Conservation (phyloP, 1,140 invertebrate genomes). For the Atta cephalotes region DNA sequence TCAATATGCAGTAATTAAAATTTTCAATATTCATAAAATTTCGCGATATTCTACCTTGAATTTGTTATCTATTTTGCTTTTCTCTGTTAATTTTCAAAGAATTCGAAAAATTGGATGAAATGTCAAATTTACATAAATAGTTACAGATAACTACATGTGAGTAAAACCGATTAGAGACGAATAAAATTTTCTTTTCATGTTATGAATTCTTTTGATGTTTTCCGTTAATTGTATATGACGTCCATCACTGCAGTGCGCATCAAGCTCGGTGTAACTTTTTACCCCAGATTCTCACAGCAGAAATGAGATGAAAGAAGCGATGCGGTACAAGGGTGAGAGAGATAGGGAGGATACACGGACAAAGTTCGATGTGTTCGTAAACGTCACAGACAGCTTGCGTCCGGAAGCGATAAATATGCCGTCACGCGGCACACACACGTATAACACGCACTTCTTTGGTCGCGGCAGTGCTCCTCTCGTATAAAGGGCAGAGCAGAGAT, state of each 20-base stretch:
- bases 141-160: background rate
- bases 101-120: background rate
- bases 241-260: background rate
- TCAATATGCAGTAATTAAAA: constrained; percentile 7
- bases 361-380: constrained; percentile 54
- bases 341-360: background rate
- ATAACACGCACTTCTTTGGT: constrained; percentile 24
- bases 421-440: constrained; percentile 27
- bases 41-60: background rate
- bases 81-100: constrained; percentile 1
- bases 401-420: constrained; percentile 77
- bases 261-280: constrained; percentile 40
- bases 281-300: constrained; percentile 31
- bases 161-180: background rate
- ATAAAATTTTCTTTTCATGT: background rate
- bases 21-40: background rate
- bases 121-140: background rate
- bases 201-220: constrained; percentile 2
- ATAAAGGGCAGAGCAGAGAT: constrained; percentile 60
- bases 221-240: constrained; percentile 32
- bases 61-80: background rate
- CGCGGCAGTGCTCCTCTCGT: constrained; percentile 29
- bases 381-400: constrained; percentile 66
- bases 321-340: background rate
- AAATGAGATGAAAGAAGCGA: constrained; percentile 24